Evolutionary conservation across 2,797 vertebrate genomes (phyloP).

Genomic region (Melopsittacus undulatus): DNA sequence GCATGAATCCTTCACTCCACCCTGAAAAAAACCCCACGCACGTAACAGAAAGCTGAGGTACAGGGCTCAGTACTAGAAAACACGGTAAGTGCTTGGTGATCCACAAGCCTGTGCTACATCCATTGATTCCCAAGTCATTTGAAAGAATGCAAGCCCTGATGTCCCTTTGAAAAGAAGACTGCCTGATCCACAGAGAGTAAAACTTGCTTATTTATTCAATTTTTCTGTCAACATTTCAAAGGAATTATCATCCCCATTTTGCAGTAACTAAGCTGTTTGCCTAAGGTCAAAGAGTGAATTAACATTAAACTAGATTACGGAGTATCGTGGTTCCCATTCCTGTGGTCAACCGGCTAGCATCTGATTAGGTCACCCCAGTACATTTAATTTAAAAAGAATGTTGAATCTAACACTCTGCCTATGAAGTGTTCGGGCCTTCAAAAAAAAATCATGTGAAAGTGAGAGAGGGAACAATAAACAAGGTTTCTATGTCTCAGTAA

Average conservation of each 20-base stretch:
- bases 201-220: constrained; percentile 42
- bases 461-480: constrained; percentile 42
- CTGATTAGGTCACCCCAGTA: constrained; percentile 51
- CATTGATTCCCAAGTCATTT: background rate
- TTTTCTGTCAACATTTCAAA: constrained; percentile 40
- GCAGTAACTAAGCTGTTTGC: constrained; percentile 33
- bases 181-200: background rate
- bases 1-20: background rate
- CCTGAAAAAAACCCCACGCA: background rate
- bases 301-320: constrained; percentile 39
- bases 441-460: constrained; percentile 53
- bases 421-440: background rate
- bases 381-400: constrained; percentile 60
- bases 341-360: constrained; percentile 57
- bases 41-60: background rate
- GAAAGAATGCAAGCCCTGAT: background rate
- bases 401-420: constrained; percentile 43
- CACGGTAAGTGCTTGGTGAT: rapidly evolving
- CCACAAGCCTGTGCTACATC: background rate
- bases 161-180: background rate
- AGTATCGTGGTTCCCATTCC: constrained; percentile 48
- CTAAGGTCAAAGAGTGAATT: constrained; percentile 56
- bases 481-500: background rate
- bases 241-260: constrained; percentile 36
- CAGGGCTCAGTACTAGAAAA: background rate